Evolutionary conservation across 2,888 invertebrate genomes (phyloP), one percentile per base, ranked within the genome.

Genomic region (Synergus gifuensis): DNA sequence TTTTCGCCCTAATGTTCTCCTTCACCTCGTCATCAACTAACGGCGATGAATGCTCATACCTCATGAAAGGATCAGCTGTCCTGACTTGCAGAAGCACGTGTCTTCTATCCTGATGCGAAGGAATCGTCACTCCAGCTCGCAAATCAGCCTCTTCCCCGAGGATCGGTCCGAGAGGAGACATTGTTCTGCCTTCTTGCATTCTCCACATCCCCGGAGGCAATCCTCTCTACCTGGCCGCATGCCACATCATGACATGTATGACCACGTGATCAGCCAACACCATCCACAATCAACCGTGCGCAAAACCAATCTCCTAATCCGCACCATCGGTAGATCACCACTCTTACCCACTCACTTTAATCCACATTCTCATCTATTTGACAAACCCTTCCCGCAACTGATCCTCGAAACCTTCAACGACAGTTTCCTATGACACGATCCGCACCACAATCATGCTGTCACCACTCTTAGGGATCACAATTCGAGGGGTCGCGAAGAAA

Each of bases 81-180:
- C 91, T 87, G 76, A 91, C 89, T 83, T 90, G 90, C 66, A 91
- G 85, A 76, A 91, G 79, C 78, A 90, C 89, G 82, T 90, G 89
- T 79, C 90, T 86, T 63, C 89, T 87, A 76, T 90, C 90, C 81
- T 90, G 89, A 63, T 87, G 86, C 18, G 88, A 87, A 22, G 83
- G 78, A 69, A 81, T 76, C 66, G 83, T 79, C n/a, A 80, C 73
- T 60, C 42, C 82, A 36, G 84, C 79, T 78, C 89, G 81, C 28
- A 81, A 76, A 73, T 36, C 82, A 40, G 84, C 79, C 79, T 89
- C 89, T 73, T 89, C 89, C 77, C 86, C 86, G 78, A 79, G 88
- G 83, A 88, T 87, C 86, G 86, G 89, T 82, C 88, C 91, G 84
- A 87, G 84, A 76, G 87, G 90, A 85, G 88, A 90, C 86, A 86